These are phyloP conservation scores for Labeo rohita DNA, from an alignment of 2,113 vertebrate species.

Conservation along the genomic window DNA sequence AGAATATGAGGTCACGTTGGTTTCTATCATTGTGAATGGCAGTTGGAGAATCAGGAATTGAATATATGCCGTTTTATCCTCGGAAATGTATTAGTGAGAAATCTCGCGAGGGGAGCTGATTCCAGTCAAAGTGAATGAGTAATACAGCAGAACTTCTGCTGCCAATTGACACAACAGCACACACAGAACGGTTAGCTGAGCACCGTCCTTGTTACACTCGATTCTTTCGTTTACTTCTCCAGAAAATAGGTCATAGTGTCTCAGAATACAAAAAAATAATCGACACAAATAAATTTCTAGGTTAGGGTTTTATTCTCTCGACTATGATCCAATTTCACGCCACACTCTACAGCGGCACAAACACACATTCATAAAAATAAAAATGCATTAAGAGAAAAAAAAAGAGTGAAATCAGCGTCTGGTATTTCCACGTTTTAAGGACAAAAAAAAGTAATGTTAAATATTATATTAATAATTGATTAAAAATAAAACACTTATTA, in stretches of 20 bases:
- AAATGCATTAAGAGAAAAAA: constrained; percentile 13
- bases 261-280: constrained; percentile 45
- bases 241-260: constrained; percentile 53
- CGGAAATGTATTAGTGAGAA: constrained; percentile 36
- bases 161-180: constrained; percentile 38
- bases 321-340: constrained; percentile 63
- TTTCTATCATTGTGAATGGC: constrained; percentile 43
- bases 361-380: constrained; percentile 17
- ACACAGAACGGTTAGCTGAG: constrained; percentile 38
- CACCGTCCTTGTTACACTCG: constrained; percentile 14
- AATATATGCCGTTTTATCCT: constrained; percentile 42
- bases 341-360: constrained; percentile 38
- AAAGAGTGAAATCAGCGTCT: neutral
- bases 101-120: constrained; percentile 39
- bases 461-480: neutral
- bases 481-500: neutral
- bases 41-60: constrained; percentile 38
- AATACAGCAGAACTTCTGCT: constrained; percentile 36
- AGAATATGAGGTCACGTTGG: constrained; percentile 22
- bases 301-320: constrained; percentile 53
- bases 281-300: constrained; percentile 46
- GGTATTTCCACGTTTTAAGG: neutral
- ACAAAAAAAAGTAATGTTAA: neutral
- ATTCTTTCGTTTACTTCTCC: constrained; percentile 37
- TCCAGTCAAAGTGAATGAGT: constrained; percentile 41